phyloP scores from a whole-genome alignment of 2,888 invertebrate species.

The Dryadula phaetusa region DNA sequence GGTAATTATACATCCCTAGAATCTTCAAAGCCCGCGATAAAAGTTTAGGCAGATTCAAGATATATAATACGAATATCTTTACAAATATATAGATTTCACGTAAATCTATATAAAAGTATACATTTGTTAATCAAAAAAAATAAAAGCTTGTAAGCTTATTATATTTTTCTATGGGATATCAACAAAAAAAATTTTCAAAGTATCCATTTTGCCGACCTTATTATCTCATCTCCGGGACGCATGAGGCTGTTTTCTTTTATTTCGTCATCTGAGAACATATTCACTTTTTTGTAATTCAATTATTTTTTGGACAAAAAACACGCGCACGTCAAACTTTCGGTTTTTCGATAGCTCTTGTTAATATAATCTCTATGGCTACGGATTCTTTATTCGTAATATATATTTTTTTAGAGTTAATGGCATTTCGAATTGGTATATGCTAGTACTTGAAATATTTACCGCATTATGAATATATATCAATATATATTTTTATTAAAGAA shows the following conservation, averaged over 20 bases:
- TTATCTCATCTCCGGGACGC: conserved; percentile 76
- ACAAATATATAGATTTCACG: no score
- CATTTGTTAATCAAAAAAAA: no score
- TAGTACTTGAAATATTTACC: conserved; percentile 21
- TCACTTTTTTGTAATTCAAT: conserved; percentile 78
- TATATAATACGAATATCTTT: no score
- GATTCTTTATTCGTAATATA: conserved; percentile 58
- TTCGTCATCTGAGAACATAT: conserved; percentile 81
- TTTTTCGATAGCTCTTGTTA: conserved; percentile 65
- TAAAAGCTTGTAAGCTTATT: no score
- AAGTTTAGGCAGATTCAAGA: no score
- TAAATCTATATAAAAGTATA: no score
- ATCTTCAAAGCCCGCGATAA: no score
- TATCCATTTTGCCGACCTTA: conserved; percentile 62
- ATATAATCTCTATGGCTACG: conserved; percentile 69
- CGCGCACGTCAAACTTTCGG: conserved; percentile 66
- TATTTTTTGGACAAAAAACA: conserved; percentile 73
- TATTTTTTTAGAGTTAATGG: conserved; percentile 45
- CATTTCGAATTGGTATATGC: conserved; percentile 33
- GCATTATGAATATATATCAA: neutral
- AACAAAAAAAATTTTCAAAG: neutral
- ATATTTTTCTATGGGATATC: neutral
- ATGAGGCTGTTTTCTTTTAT: conserved; percentile 77
- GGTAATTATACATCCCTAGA: no score
- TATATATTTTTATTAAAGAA: neutral